Conservation (phyloP, 2,113 vertebrate genomes). For the Centropus unirufus region DNA sequence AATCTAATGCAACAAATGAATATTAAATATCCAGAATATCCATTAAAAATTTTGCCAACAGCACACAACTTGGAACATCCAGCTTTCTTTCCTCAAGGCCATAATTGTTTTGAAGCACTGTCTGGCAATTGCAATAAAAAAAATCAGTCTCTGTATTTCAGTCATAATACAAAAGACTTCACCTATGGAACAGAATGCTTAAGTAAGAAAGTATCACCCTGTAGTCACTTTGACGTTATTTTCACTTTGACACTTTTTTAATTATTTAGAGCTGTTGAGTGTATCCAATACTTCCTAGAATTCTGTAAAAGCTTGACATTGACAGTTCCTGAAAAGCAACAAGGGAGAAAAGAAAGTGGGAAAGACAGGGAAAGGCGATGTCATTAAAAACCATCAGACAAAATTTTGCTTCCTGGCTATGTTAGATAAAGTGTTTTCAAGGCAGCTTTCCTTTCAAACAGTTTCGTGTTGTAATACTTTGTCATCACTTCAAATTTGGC, state of each 20-base stretch:
- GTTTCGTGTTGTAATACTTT: neutral
- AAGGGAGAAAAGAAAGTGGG: neutral
- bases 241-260: neutral
- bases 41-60: neutral
- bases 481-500: neutral
- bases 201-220: neutral
- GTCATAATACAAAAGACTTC: neutral
- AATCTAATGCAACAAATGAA: neutral
- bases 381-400: neutral
- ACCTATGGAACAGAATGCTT: neutral
- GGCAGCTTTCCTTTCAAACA: neutral
- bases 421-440: neutral
- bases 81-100: neutral
- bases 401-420: neutral
- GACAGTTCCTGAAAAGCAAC: neutral
- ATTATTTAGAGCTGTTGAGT: neutral
- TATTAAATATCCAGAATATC: neutral
- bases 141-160: accelerated
- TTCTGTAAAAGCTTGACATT: neutral
- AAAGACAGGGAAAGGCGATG: neutral
- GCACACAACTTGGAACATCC: neutral
- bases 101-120: neutral
- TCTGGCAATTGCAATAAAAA: neutral
- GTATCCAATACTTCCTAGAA: neutral
- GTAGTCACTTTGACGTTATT: neutral